Percentiles rank a stretch among this genome's conserved stretches.
phyloP scores from a whole-genome alignment of 2,888 invertebrate species.

The Macaria notata region DNA sequence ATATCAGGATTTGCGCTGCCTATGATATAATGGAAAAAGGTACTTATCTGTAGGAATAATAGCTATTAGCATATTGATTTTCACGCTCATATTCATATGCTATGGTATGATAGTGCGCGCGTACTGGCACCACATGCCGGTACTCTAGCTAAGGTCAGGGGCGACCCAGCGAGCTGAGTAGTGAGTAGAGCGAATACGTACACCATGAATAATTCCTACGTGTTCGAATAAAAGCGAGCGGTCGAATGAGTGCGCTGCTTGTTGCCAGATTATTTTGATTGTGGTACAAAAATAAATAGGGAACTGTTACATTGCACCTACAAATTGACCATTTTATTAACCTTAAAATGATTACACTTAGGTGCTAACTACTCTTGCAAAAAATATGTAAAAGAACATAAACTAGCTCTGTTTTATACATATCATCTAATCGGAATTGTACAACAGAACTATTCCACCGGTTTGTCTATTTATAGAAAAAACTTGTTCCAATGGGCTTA shows the following conservation, averaged over 20 bases:
- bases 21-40: too few species aligned
- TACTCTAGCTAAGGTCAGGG: slow-evolving; percentile 29
- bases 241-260: slow-evolving; percentile 7
- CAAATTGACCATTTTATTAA: too few species aligned
- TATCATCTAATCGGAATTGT: too few species aligned
- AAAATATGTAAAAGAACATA: too few species aligned
- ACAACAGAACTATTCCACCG: too few species aligned
- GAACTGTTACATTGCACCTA: not conserved
- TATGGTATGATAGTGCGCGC: slow-evolving; percentile 22
- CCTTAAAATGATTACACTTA: too few species aligned
- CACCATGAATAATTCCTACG: too few species aligned
- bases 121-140: slow-evolving; percentile 5
- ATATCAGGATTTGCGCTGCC: too few species aligned
- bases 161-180: slow-evolving; percentile 2
- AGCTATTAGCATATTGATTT: slow-evolving; percentile 9
- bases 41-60: too few species aligned
- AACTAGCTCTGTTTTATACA: too few species aligned
- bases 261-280: slow-evolving; percentile 24
- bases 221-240: not conserved
- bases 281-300: slow-evolving; percentile 10
- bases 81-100: slow-evolving; percentile 1
- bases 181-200: too few species aligned
- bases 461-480: slow-evolving; percentile 3
- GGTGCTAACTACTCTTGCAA: too few species aligned
- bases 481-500: slow-evolving; percentile 8